Percentiles rank a stretch among this genome's conserved stretches.
phyloP scores from a whole-genome alignment of 1,140 invertebrate genomes.

The Stegodyphus mimosarum region DNA sequence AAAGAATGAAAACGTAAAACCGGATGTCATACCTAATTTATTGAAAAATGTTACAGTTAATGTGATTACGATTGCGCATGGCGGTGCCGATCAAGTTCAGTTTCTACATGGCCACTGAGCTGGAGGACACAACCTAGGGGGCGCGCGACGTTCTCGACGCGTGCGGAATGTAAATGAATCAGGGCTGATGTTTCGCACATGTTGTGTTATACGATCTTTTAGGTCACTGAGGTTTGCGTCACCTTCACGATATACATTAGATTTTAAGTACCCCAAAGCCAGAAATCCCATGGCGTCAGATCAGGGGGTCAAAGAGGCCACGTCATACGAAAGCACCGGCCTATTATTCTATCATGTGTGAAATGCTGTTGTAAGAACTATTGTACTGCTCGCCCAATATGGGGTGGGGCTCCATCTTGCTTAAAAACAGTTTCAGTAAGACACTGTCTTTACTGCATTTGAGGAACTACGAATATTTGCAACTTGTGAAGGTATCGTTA shows the following conservation, averaged over 20 bases:
- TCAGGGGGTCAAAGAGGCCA: conserved; percentile 62
- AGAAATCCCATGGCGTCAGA: conserved; percentile 62
- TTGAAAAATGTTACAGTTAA: not conserved
- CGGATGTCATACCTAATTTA: no score
- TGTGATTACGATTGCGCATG: not conserved
- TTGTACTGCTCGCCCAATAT: not conserved
- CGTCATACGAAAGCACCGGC: not conserved
- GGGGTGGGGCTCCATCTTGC: not conserved
- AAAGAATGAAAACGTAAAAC: no score
- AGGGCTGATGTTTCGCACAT: no score
- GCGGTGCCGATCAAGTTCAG: not conserved
- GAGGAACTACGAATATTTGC: not conserved
- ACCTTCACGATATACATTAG: conserved; percentile 47
- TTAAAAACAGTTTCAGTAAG: not conserved
- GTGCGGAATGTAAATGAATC: not conserved
- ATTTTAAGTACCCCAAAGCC: conserved; percentile 63
- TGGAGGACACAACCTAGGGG: not conserved
- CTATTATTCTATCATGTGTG: not conserved
- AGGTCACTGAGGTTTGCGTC: not conserved
- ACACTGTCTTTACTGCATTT: conserved; percentile 12
- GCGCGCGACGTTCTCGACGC: not conserved
- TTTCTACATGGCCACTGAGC: not conserved
- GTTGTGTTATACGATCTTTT: no score
- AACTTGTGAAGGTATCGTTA: not conserved
- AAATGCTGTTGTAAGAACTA: no score